Conservation (phyloP, 2,888 invertebrate genomes). For the Fragum fragum region DNA sequence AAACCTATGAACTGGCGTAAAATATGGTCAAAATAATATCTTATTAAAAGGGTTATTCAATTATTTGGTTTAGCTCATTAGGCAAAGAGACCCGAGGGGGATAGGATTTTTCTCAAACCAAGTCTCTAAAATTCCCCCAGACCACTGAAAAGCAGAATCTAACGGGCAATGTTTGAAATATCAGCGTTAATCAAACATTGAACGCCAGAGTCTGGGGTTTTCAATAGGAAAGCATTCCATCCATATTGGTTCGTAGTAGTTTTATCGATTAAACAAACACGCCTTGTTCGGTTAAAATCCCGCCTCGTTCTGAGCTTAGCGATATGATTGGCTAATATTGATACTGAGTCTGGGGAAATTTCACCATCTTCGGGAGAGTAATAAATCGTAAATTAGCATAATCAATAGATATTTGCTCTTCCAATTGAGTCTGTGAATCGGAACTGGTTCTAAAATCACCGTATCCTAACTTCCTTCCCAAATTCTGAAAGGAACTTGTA, state of each 20-base stretch:
- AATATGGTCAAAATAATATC: background rate
- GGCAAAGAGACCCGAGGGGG: slow-evolving; percentile 21
- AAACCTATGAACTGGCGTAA: no score
- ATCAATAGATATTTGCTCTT: slow-evolving; percentile 80
- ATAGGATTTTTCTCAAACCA: background rate
- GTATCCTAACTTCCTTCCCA: slow-evolving; percentile 80
- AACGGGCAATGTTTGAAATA: background rate
- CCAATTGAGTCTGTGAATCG: slow-evolving; percentile 77
- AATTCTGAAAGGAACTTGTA: slow-evolving; percentile 76
- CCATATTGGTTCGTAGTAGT: slow-evolving; percentile 16
- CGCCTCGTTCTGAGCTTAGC: slow-evolving; percentile 46
- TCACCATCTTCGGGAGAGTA: slow-evolving; percentile 11
- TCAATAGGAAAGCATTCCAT: background rate
- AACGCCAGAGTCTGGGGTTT: slow-evolving; percentile 2
- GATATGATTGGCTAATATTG: slow-evolving; percentile 52
- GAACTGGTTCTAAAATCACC: slow-evolving; percentile 82
- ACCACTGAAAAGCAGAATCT: background rate
- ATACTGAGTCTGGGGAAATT: slow-evolving; percentile 42
- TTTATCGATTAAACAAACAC: slow-evolving; percentile 26
- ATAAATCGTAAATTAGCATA: slow-evolving; percentile 66
- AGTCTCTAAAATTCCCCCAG: slow-evolving; percentile 10
- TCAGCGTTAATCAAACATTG: slow-evolving; percentile 6
- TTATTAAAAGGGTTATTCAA: slow-evolving; percentile 13
- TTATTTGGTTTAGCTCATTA: slow-evolving; percentile 18
- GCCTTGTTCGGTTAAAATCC: slow-evolving; percentile 22